phyloP scores from a whole-genome alignment of 2,113 vertebrate species.

The Aegotheles bennettii region DNA sequence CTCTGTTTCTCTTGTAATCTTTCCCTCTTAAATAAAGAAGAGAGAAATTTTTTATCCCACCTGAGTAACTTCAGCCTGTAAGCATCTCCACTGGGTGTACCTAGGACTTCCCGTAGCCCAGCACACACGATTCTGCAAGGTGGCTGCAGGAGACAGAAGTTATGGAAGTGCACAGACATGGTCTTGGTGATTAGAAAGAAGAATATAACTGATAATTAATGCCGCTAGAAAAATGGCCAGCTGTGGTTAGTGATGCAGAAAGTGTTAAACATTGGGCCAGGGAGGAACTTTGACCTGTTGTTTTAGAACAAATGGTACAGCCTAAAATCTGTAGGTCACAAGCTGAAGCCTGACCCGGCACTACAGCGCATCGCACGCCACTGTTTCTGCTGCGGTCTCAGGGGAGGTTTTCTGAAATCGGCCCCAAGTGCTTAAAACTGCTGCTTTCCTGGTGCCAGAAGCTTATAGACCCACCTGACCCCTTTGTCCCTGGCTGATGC shows the following conservation, averaged over 20 bases:
- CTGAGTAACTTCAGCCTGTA: background rate
- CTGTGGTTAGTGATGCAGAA: background rate
- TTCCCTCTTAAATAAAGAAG: background rate
- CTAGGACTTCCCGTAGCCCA: background rate
- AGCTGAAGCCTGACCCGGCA: background rate
- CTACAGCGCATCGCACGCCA: fast-evolving
- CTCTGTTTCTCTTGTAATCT: background rate
- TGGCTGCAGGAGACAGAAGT: background rate
- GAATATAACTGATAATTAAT: background rate
- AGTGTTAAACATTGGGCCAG: fast-evolving
- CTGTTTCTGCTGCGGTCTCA: fast-evolving
- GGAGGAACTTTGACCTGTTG: background rate
- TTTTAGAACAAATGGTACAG: background rate
- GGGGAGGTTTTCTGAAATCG: background rate
- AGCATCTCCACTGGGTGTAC: fast-evolving
- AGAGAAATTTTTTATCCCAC: background rate
- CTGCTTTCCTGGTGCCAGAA: background rate
- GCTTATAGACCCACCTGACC: fast-evolving
- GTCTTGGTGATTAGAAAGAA: background rate
- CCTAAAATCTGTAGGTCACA: background rate
- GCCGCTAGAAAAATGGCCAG: background rate
- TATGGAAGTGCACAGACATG: background rate
- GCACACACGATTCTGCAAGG: fast-evolving
- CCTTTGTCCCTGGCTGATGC: background rate
- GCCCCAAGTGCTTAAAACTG: background rate